These are phyloP conservation scores for Choristoneura rosaceana DNA, from an alignment of 2,888 invertebrate genomes.

Conservation along the genomic window DNA sequence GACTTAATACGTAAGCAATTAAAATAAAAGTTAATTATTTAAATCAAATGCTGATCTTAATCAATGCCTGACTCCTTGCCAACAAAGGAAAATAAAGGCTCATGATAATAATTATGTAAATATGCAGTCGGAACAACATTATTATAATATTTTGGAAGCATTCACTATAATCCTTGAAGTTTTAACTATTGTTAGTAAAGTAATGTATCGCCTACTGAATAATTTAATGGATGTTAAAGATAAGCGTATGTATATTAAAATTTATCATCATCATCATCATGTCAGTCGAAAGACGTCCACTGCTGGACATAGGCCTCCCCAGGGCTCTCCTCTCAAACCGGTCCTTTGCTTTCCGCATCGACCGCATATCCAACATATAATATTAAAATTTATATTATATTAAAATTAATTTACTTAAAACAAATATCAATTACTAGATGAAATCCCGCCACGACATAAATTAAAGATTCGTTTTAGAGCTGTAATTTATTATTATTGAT, in stretches of 20 bases:
- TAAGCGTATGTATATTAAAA: conserved; percentile 15
- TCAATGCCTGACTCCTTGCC: conserved; percentile 7
- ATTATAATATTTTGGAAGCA: conserved; percentile 36
- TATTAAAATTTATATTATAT: no score
- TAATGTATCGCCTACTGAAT: conserved; percentile 35
- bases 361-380: no score
- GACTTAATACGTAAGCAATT: not conserved
- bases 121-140: conserved; percentile 23
- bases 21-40: conserved; percentile 13
- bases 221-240: conserved; percentile 32
- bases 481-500: not conserved
- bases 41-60: conserved; percentile 17
- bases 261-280: no score
- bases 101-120: not conserved
- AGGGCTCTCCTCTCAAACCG: no score
- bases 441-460: not conserved
- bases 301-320: no score
- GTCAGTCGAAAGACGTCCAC: no score
- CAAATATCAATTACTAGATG: not conserved
- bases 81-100: conserved; percentile 25
- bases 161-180: conserved; percentile 39
- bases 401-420: not conserved
- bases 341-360: no score
- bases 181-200: conserved; percentile 27
- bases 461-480: not conserved